Evolutionary conservation across 1,140 invertebrate species (phyloP).

Genomic region (Drosophila triauraria): DNA sequence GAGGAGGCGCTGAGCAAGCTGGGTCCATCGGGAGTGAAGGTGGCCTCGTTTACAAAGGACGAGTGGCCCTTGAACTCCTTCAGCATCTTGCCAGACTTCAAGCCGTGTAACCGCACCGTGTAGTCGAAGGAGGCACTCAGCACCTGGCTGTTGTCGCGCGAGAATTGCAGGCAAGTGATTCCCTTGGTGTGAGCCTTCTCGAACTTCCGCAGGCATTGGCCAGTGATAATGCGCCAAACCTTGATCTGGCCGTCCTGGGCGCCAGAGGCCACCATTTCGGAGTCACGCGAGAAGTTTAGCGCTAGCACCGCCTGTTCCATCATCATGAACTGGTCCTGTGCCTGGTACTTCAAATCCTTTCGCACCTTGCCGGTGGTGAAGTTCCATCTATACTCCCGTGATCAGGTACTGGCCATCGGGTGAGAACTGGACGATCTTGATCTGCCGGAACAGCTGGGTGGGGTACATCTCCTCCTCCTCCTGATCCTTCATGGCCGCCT

Average conservation of each 20-base stretch:
- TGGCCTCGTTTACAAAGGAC: constrained; percentile 99
- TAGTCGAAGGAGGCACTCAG: constrained; percentile 98
- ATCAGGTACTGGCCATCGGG: constrained; percentile 99
- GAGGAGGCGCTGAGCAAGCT: constrained; percentile 96
- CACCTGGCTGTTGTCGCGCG: constrained; percentile 98
- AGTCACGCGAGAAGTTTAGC: constrained; percentile 97
- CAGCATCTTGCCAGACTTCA: constrained; percentile 98
- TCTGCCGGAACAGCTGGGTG: constrained; percentile 96
- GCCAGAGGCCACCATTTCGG: constrained; percentile 98
- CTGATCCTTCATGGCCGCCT: constrained; percentile 98
- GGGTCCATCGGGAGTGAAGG: constrained; percentile 97
- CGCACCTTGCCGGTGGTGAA: constrained; percentile 99
- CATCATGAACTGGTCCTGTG: constrained; percentile 99
- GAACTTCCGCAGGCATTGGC: constrained; percentile 97
- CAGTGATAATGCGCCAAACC: constrained; percentile 98
- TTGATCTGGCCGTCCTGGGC: constrained; percentile 98
- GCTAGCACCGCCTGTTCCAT: constrained; percentile 99
- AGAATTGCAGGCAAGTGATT: constrained; percentile 98
- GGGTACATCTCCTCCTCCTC: constrained; percentile 98
- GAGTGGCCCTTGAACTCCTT: constrained; percentile 97
- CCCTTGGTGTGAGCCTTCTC: constrained; percentile 98
- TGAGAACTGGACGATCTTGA: constrained; percentile 98
- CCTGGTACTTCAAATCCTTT: constrained; percentile 99
- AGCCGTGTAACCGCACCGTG: constrained; percentile 97
- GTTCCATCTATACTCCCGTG: constrained; percentile 99